Evolutionary conservation across 2,797 vertebrate species (phyloP).

Genomic region (Sebastes nivosus): DNA sequence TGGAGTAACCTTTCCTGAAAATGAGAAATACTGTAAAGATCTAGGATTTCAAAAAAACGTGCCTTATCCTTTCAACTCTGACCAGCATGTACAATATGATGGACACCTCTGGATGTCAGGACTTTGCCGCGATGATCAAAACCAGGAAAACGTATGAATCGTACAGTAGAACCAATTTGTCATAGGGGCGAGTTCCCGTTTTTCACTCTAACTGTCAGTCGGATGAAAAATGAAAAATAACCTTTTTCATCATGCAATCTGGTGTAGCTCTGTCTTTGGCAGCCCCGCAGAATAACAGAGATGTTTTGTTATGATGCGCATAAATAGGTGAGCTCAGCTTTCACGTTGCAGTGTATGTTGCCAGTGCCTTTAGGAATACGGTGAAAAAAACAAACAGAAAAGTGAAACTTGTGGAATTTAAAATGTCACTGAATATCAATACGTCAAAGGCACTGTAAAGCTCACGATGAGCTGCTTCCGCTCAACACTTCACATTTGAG

Average conservation of each 20-base stretch:
- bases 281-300: slow-evolving; percentile 34
- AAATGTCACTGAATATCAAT: slow-evolving; percentile 70
- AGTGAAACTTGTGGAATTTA: slow-evolving; percentile 45
- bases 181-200: slow-evolving; percentile 40
- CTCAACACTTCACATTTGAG: slow-evolving; percentile 53
- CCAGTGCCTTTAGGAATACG: slow-evolving; percentile 2
- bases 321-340: not conserved
- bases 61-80: slow-evolving; percentile 18
- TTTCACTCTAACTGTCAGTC: slow-evolving; percentile 46
- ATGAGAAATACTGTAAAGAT: slow-evolving; percentile 52
- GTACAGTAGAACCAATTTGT: slow-evolving; percentile 55
- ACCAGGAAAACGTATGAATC: slow-evolving; percentile 56
- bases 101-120: slow-evolving; percentile 45
- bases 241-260: slow-evolving; percentile 32
- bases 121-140: slow-evolving; percentile 52
- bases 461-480: slow-evolving; percentile 9
- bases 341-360: not conserved
- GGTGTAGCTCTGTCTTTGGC: not conserved
- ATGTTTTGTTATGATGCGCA: not conserved
- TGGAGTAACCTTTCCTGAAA: slow-evolving; percentile 64
- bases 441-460: slow-evolving; percentile 21
- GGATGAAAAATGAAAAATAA: slow-evolving; percentile 21
- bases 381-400: not conserved
- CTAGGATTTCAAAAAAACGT: slow-evolving; percentile 29
- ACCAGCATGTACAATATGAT: slow-evolving; percentile 57